Evolutionary conservation across 1,140 invertebrate genomes (phyloP), one percentile per base, ranked within the genome.

Genomic region (Ectropis grisescens): DNA sequence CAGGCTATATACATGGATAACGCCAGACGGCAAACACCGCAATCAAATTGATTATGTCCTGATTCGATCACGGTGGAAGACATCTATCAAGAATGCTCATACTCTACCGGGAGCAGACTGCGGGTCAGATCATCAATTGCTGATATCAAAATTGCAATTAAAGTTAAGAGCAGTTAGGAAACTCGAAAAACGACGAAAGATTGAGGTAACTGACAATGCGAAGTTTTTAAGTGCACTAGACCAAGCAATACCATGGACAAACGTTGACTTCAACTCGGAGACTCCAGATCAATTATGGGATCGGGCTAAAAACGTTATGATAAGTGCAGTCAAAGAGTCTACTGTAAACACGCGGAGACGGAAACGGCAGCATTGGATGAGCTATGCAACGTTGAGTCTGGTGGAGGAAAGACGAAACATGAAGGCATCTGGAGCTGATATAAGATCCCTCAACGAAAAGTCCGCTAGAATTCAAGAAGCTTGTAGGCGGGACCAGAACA

Each of bases 1-100:
- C 4, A 35, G 47, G 16, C 30, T 54, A 1, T 54, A 54, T 11
- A 49, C 42, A 2, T 45, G 49, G 49, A 47, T 19, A 11, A 32
- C 31, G 29, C 27, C 31, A n/a, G 11, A 33, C n/a, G n/a, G n/a
- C n/a, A 4, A 9, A 22, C 19, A 22, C 19, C 19, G 13, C 11
- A 46, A 46, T 11, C 40, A 42, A 22, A 42, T 42, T 9, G 40
- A 42, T 32, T 42, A 36, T 14, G 19, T 36, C 11, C 2, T 36
- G 13, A 36, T 36, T 19, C n/a, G 29, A 9, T 25, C 33, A 14
- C 11, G 33, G n/a, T 42, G 33, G 4, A 22, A 22, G 19, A 22
- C 4, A 4, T 22, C 4, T 22, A 22, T 22, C 9, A 22, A 22
- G 9, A 22, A 9, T 22, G 19, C 9, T 22, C 4, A 9, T 5